These are phyloP conservation scores for Thomomys bottae DNA, from an alignment of 2,113 vertebrate species.

Conservation along the genomic window DNA sequence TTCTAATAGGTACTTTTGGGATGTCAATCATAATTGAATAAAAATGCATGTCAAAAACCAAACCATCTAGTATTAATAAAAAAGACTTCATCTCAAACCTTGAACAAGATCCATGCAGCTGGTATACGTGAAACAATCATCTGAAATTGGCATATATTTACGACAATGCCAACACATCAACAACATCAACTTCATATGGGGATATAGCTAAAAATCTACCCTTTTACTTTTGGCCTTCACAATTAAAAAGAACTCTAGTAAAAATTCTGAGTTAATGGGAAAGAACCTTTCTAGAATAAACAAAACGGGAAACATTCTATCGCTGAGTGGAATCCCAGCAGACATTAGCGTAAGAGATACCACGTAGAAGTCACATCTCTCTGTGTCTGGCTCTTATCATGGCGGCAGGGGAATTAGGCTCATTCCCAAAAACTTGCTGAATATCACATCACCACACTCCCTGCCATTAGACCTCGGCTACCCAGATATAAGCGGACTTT, in stretches of 20 bases:
- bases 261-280: not conserved
- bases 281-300: not conserved
- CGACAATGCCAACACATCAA: not conserved
- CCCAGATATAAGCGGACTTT: not conserved
- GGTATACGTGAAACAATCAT: not conserved
- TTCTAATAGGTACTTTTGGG: not conserved
- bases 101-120: not conserved
- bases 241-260: not conserved
- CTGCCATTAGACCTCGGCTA: not conserved
- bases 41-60: not conserved
- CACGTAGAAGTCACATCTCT: not conserved
- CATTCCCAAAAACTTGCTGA: too few relatives aligned
- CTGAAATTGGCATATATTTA: not conserved
- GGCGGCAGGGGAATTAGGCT: accelerated
- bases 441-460: too few relatives aligned
- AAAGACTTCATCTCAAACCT: not conserved
- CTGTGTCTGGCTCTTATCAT: not conserved
- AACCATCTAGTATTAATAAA: not conserved
- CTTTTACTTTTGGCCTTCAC: accelerated
- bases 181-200: not conserved
- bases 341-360: not conserved
- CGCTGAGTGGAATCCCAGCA: not conserved
- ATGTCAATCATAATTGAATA: not conserved
- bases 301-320: not conserved
- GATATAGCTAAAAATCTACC: not conserved